Base-by-base conservation (phyloP, 64 coral and sea anemone species). In the Porites lutea region DNA sequence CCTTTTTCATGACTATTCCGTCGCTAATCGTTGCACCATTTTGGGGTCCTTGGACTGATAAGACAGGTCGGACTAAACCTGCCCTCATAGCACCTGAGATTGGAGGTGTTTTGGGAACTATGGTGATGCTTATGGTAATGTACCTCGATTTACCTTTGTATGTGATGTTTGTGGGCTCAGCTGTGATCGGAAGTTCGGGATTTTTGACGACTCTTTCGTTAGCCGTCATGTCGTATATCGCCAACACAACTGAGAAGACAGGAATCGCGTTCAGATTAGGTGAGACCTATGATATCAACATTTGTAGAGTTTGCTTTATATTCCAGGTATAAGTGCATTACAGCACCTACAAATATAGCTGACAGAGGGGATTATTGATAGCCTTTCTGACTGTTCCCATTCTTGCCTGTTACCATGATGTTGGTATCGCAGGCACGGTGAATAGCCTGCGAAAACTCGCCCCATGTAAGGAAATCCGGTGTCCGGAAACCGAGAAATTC, bases 41-140 rank as follows among this genome's bases (percentile, higher is more conserved):
- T 85, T 78, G 65, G 70, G 91, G 91, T 6, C 75, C 82, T 11
- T 93, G 84, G 82, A 64, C 91, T 9, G 91, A 93, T 10, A 86
- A 87, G 65, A 54, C 71, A 16, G 72, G 82, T 8, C 91, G 97
- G 9, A 75, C 58, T 21, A 73, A 73, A 48, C 69, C 69, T 0
- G 69, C 73, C 4, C 52, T 75, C 20, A 58, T 88, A 9, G 46
- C 71, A 6, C 97, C 97, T 63, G 20, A 6, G 1, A 88, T 77
- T 59, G 86, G 86, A 13, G 86, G 20, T 71, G 6, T 61, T 21
- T 7, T 88, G 14, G 20, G 45, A 18, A 59, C 21, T 27, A 54
- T 62, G 44, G 27, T 88, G 13, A 53, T 77, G 21, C 86, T 88
- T 3, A 4, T 55, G 20, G 73, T 88, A 16, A 59, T 88, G 86